Percentiles rank a stretch among this genome's conserved stretches.
Conservation (phyloP, 1,140 invertebrate species). For the Cydia splendana region DNA sequence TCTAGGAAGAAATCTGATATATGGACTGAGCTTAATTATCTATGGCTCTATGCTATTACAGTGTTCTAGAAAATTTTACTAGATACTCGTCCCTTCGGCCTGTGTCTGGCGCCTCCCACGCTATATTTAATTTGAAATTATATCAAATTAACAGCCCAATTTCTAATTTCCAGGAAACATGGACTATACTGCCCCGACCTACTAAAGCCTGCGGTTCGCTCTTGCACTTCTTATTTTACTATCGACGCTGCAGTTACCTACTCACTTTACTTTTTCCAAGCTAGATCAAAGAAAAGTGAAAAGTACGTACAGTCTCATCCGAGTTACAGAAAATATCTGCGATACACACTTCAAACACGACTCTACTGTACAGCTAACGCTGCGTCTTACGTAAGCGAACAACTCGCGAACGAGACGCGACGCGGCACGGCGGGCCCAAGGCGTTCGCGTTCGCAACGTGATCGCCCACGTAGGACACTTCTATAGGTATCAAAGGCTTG, state of each 20-base stretch:
- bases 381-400: too few relatives aligned
- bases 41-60: too few relatives aligned
- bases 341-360: not conserved
- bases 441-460: too few relatives aligned
- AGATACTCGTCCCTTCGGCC: too few relatives aligned
- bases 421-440: too few relatives aligned
- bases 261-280: not conserved
- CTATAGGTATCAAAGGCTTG: too few relatives aligned
- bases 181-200: constrained; percentile 72
- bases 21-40: too few relatives aligned
- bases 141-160: not conserved
- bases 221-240: constrained; percentile 34
- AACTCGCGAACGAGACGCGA: too few relatives aligned
- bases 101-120: too few relatives aligned
- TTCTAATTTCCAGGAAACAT: constrained; percentile 66
- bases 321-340: not conserved
- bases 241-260: constrained; percentile 5
- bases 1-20: too few relatives aligned
- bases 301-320: not conserved
- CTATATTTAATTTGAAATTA: not conserved
- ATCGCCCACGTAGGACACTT: too few relatives aligned
- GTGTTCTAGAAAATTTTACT: too few relatives aligned
- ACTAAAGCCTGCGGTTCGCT: constrained; percentile 47
- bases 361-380: not conserved
- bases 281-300: not conserved